phyloP scores from a whole-genome alignment of 2,113 vertebrate genomes.

The Varanus salvator region DNA sequence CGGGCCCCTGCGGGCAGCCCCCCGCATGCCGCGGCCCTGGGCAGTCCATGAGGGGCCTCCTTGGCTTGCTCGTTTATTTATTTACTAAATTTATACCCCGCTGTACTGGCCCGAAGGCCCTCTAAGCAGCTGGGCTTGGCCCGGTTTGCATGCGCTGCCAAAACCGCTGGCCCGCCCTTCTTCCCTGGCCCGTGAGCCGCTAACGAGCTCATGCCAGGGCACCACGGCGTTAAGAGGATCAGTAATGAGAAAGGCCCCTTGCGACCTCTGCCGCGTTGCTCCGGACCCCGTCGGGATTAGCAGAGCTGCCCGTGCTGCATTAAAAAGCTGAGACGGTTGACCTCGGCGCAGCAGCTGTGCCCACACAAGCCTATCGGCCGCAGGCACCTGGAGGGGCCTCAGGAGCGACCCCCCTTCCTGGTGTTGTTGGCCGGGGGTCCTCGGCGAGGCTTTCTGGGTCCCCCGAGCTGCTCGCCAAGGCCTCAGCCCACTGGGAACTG shows the following conservation, averaged over 20 bases:
- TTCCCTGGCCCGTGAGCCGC: background rate
- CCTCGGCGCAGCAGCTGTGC: background rate
- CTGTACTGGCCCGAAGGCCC: too few relatives aligned
- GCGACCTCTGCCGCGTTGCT: background rate
- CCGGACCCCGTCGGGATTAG: background rate
- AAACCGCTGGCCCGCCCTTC: background rate
- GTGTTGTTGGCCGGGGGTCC: too few relatives aligned
- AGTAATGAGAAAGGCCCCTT: background rate
- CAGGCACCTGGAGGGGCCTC: background rate
- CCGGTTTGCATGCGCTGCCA: background rate
- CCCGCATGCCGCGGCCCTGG: background rate
- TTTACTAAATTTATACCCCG: too few relatives aligned
- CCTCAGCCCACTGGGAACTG: background rate
- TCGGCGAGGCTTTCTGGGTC: too few relatives aligned
- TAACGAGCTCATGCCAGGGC: fast-evolving
- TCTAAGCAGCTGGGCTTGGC: background rate
- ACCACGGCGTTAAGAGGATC: constrained; percentile 21
- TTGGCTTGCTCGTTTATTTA: too few relatives aligned
- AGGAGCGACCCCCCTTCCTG: too few relatives aligned
- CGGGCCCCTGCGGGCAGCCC: background rate
- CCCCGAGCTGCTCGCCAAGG: background rate
- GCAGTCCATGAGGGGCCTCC: background rate
- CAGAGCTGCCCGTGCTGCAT: too few relatives aligned
- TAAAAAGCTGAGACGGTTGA: background rate
- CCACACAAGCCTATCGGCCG: background rate